phyloP scores from a whole-genome alignment of 2,888 invertebrate species.

The Ramazzottius varieornatus region DNA sequence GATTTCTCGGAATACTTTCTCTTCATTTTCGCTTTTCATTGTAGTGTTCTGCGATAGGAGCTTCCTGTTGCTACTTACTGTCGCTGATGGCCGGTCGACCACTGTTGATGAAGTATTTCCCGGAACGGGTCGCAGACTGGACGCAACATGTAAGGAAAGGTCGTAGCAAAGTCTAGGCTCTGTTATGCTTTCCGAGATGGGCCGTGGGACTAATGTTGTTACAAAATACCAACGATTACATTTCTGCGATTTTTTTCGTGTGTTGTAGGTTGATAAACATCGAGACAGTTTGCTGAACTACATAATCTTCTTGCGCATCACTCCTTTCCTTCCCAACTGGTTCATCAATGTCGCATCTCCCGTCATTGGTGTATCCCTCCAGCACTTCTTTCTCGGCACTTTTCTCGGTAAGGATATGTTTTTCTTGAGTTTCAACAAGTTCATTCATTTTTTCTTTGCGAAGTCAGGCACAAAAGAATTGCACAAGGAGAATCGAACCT shows the following conservation, averaged over 20 bases:
- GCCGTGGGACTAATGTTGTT: no score
- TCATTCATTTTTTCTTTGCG: no score
- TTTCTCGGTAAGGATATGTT: slow-evolving; percentile 45
- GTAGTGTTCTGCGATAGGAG: slow-evolving; percentile 74
- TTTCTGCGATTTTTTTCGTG: no score
- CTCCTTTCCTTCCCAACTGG: slow-evolving; percentile 95
- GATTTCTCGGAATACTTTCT: not conserved
- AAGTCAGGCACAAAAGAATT: no score
- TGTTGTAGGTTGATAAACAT: slow-evolving; percentile 37
- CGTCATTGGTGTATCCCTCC: slow-evolving; percentile 72
- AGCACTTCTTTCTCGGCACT: slow-evolving; percentile 77
- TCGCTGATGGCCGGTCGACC: slow-evolving; percentile 66
- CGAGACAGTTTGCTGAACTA: slow-evolving; percentile 70
- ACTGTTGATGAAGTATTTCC: slow-evolving; percentile 59
- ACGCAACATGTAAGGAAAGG: slow-evolving; percentile 37
- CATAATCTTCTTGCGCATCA: slow-evolving; percentile 81
- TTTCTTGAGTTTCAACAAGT: no score
- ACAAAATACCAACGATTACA: no score
- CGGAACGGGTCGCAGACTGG: slow-evolving; percentile 60
- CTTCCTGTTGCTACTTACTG: slow-evolving; percentile 72
- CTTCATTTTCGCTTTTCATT: no score
- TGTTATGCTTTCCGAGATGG: no score
- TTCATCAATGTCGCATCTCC: slow-evolving; percentile 90
- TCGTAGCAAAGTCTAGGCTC: no score
- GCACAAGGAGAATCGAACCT: no score